Conservation (phyloP, 2,113 vertebrate genomes). For the Saccopteryx leptura region DNA sequence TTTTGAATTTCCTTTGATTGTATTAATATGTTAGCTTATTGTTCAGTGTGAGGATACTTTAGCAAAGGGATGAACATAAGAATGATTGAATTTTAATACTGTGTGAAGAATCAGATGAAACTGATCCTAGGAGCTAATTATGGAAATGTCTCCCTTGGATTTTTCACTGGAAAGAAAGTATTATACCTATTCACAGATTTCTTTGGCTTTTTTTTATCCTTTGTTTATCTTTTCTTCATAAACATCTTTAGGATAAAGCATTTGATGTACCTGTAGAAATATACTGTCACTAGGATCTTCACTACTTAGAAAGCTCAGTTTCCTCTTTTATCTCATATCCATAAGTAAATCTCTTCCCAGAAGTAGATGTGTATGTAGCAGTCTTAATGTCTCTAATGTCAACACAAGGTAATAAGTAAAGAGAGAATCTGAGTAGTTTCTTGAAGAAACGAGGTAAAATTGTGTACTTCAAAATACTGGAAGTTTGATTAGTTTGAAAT, state of each 20-base stretch:
- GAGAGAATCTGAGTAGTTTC: not conserved
- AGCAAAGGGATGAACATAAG: not conserved
- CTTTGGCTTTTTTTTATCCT: not conserved
- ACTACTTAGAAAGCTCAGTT: not conserved
- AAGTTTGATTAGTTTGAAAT: slow-evolving; percentile 36
- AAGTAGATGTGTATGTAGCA: not conserved
- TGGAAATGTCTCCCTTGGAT: not conserved
- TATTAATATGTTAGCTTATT: not conserved
- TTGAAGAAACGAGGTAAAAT: not conserved
- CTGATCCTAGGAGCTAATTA: not conserved
- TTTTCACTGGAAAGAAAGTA: not conserved
- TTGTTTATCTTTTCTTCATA: not conserved
- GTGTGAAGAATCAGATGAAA: not conserved
- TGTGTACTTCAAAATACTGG: not conserved
- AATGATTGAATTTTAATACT: not conserved
- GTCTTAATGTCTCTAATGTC: not conserved
- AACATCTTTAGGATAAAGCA: not conserved
- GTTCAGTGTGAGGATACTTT: not conserved
- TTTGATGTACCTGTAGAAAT: not conserved
- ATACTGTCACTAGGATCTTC: not conserved
- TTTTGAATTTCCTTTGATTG: not conserved
- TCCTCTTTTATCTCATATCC: not conserved
- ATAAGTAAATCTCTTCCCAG: not conserved
- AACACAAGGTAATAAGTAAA: not conserved
- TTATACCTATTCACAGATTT: not conserved